A percentile compares a stretch with the other conserved stretches of the same genome.
These are phyloP conservation scores for Campoletis sonorensis DNA, from an alignment of 1,140 invertebrate species.

Conservation along the genomic window DNA sequence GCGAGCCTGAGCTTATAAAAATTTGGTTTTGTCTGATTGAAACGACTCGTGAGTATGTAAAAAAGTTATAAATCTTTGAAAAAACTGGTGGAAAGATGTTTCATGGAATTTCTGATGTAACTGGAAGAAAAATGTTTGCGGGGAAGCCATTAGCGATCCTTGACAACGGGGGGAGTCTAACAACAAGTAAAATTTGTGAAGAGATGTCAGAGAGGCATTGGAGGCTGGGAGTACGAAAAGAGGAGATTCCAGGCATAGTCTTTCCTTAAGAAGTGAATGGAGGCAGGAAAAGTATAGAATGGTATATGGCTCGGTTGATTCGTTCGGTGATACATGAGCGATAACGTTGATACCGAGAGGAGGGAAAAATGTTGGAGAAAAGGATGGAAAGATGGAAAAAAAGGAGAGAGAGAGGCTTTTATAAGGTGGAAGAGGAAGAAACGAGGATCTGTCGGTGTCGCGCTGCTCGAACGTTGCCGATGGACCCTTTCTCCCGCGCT, in stretches of 20 bases:
- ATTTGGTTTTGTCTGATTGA: too few relatives aligned
- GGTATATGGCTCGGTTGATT: background rate
- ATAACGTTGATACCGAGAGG: background rate
- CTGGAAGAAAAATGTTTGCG: background rate
- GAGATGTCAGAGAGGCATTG: background rate
- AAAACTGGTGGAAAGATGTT: background rate
- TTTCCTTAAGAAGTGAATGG: conserved; percentile 5
- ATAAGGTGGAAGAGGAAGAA: background rate
- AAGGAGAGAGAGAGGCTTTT: background rate
- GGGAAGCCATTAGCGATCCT: background rate
- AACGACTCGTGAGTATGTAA: too few relatives aligned
- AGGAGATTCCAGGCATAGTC: background rate
- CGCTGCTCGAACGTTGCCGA: background rate
- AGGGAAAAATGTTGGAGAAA: background rate
- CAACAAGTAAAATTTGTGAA: background rate
- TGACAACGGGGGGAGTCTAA: background rate
- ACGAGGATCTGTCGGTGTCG: background rate
- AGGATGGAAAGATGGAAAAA: too few relatives aligned
- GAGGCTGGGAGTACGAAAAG: background rate
- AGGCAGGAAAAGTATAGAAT: background rate
- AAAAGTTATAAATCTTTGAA: background rate
- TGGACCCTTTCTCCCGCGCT: conserved; percentile 3
- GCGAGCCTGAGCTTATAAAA: too few relatives aligned
- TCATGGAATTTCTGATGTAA: background rate
- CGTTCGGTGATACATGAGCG: background rate